Evolutionary conservation across 2,888 invertebrate genomes (phyloP), one percentile per base, ranked within the genome.

Genomic region (Melieria picta): DNA sequence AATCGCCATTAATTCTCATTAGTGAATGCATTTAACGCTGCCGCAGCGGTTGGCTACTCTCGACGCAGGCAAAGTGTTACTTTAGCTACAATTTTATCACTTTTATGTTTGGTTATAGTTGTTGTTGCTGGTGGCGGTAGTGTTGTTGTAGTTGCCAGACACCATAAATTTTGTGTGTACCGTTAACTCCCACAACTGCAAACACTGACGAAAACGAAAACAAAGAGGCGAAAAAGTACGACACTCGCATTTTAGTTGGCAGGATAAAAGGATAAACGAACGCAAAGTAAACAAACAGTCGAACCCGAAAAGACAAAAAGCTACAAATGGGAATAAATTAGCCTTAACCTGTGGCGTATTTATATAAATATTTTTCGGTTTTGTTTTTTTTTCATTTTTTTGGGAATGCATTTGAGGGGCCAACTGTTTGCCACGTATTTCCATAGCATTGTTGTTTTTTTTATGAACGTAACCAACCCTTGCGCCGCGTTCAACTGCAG

Each of bases 81-180:
- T 64, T 66, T 71, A 69, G 62, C 64, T 70, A 56, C 48, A 66
- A 58, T 11, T 56, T 65, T 56, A 45, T 60, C 11, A 16, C 30
- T 60, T 67, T 11, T 63, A 50, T 64, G 5, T 61, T 30, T 52
- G 72, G 47, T 64, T 73, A 69, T 68, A 30, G 52, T 66, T n/a
- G 48, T 16, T 57, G 48, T 72, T 55, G 66, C 67, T 69, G 45
- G 50, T 47, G 30, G 65, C 30, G 1, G 43, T 30, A 48, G 42
- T 16, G 43, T 64, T 30, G 30, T n/a, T 58, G 47, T 61, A 47
- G 46, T 61, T 65, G 7, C 76, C 77, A 77, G 77, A 77, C 77
- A 77, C 75, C 30, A 77, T 77, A 77, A 76, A 77, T 77, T 77
- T 77, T 75, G 74, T 74, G 74, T 64, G 42, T 13, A 48, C 13